These are phyloP conservation scores for Blennius ocellaris DNA, from an alignment of 2,113 vertebrate species.

Conservation along the genomic window DNA sequence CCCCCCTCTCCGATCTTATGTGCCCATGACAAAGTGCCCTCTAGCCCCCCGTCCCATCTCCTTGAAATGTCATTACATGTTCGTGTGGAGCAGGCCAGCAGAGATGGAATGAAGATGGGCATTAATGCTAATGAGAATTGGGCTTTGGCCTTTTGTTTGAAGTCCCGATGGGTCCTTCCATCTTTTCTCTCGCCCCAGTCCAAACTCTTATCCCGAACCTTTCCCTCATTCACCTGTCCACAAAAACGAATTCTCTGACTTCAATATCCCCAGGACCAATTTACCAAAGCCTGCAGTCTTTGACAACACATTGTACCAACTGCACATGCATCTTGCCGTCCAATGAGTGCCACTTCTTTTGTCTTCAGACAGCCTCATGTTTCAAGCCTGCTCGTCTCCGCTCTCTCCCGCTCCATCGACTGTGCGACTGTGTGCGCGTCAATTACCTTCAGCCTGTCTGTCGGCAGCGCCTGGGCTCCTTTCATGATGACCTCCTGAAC, in stretches of 20 bases:
- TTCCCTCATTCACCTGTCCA: conserved; percentile 41
- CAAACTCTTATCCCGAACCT: conserved; percentile 14
- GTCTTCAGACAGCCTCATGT: conserved; percentile 22
- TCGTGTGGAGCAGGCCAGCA: conserved; percentile 51
- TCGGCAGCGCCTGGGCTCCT: conserved; percentile 93
- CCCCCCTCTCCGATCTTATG: conserved; percentile 44
- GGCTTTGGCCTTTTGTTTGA: conserved; percentile 74
- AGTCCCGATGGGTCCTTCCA: conserved; percentile 47
- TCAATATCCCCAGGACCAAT: conserved; percentile 14
- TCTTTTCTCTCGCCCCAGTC: conserved; percentile 36
- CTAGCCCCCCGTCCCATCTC: conserved; percentile 69
- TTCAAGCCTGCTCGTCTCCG: conserved; percentile 30
- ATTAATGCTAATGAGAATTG: conserved; percentile 80
- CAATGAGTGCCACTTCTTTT: conserved; percentile 23
- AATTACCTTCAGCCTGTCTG: conserved; percentile 94
- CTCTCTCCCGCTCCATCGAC: neutral
- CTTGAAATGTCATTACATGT: conserved; percentile 83
- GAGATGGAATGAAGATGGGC: conserved; percentile 68
- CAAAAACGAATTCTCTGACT: conserved; percentile 20
- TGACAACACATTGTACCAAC: conserved; percentile 31
- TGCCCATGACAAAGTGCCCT: conserved; percentile 73
- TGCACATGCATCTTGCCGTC: conserved; percentile 23
- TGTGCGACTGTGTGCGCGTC: conserved; percentile 20
- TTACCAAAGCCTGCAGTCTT: neutral
- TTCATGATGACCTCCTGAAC: conserved; percentile 99